These are phyloP conservation scores for Gymnarchus niloticus DNA, from an alignment of 2,113 vertebrate genomes.

Conservation along the genomic window DNA sequence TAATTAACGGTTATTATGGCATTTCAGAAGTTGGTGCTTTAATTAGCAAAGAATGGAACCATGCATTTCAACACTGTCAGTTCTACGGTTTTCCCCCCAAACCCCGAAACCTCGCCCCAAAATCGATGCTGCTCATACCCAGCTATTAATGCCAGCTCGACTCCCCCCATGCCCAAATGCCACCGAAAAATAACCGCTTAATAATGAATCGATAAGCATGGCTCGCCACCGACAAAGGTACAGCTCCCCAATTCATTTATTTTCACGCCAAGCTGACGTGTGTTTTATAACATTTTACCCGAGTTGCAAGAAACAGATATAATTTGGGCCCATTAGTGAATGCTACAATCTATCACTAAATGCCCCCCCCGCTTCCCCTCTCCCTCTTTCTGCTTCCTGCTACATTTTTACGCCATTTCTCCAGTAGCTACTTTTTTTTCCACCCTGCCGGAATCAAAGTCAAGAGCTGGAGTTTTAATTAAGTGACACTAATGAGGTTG, in stretches of 20 bases:
- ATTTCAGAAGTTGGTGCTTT: constrained; percentile 98
- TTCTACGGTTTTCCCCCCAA: neutral
- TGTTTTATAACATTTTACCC: constrained; percentile 81
- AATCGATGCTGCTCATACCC: neutral
- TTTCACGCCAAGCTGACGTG: constrained; percentile 77
- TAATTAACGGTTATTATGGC: constrained; percentile 99
- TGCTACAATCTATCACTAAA: constrained; percentile 80
- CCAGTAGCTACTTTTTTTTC: constrained; percentile 37
- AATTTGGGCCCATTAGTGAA: constrained; percentile 86
- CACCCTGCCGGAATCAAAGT: constrained; percentile 81
- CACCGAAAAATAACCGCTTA: neutral
- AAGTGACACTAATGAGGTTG: constrained; percentile 93
- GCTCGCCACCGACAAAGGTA: constrained; percentile 59
- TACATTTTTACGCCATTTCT: constrained; percentile 11
- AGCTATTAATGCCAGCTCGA: neutral
- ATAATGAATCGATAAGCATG: constrained; percentile 36
- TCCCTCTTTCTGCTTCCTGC: neutral
- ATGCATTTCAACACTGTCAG: constrained; percentile 55
- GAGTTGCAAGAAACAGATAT: constrained; percentile 77
- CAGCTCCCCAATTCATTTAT: constrained; percentile 76
- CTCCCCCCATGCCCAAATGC: constrained; percentile 11
- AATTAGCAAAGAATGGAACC: constrained; percentile 94
- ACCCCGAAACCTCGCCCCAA: neutral
- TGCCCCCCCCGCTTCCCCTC: constrained; percentile 46
- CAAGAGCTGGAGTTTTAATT: constrained; percentile 92